A percentile compares a stretch with the other conserved stretches of the same genome.
Evolutionary conservation across 2,113 vertebrate species (phyloP).

Genomic region (Mustelus asterias): DNA sequence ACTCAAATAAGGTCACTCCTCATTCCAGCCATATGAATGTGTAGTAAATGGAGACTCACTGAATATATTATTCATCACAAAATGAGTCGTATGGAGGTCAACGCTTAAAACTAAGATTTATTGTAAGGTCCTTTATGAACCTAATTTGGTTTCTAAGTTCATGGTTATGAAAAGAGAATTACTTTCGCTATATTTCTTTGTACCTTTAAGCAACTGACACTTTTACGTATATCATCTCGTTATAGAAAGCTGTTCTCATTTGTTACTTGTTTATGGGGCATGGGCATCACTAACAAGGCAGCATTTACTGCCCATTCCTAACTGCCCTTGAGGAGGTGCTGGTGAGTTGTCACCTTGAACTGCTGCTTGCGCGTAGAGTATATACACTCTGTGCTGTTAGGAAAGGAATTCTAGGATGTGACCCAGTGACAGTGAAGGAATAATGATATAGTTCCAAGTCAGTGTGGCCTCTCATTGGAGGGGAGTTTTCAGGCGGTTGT

Average conservation of each 20-base stretch:
- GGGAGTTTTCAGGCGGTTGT: not conserved
- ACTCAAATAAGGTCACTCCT: too few relatives aligned
- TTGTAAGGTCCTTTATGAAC: not conserved
- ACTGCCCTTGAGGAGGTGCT: not conserved
- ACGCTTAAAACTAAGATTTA: not conserved
- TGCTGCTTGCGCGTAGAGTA: not conserved
- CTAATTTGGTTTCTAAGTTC: not conserved
- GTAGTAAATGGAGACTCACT: not conserved
- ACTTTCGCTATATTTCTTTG: not conserved
- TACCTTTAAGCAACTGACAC: not conserved
- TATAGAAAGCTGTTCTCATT: not conserved
- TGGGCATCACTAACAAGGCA: too few relatives aligned
- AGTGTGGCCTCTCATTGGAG: not conserved
- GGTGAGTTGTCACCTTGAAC: not conserved
- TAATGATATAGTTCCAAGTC: not conserved
- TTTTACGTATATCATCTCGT: not conserved
- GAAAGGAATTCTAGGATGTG: not conserved
- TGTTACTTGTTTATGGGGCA: too few relatives aligned
- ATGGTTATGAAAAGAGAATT: not conserved
- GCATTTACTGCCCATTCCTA: too few relatives aligned
- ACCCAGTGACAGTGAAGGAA: not conserved
- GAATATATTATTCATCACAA: not conserved
- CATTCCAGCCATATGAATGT: not conserved
- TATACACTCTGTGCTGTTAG: not conserved
- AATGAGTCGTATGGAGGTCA: not conserved